These are phyloP conservation scores for Phyllotreta striolata DNA, from an alignment of 2,888 invertebrate species.

Conservation along the genomic window DNA sequence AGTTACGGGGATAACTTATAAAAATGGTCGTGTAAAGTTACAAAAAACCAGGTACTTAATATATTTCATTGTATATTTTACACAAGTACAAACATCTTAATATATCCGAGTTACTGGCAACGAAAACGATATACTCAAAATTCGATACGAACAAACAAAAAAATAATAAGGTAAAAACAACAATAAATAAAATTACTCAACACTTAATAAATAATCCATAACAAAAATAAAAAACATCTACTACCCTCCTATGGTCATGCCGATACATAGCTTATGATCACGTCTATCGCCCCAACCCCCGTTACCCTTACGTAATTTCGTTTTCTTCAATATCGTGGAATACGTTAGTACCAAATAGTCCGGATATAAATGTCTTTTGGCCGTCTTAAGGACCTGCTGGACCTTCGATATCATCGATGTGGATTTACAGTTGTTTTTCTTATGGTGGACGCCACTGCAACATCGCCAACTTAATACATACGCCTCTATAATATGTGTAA, in stretches of 20 bases:
- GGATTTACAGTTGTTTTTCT: conserved; percentile 89
- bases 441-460: conserved; percentile 93
- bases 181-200: conserved; percentile 22
- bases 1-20: too few relatives aligned
- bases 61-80: conserved; percentile 25
- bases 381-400: conserved; percentile 78
- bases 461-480: neutral
- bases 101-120: conserved; percentile 24
- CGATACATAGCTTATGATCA: conserved; percentile 83
- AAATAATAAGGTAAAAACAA: conserved; percentile 32
- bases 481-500: neutral
- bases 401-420: conserved; percentile 85
- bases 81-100: conserved; percentile 33
- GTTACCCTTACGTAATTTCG: conserved; percentile 85
- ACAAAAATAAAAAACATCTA: conserved; percentile 33
- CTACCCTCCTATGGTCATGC: conserved; percentile 66
- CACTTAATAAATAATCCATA: conserved; percentile 28
- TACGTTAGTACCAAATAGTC: conserved; percentile 72
- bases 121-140: conserved; percentile 30
- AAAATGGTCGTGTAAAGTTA: too few relatives aligned
- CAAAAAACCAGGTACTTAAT: too few relatives aligned
- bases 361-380: conserved; percentile 76
- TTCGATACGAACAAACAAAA: conserved; percentile 32
- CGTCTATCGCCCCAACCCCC: conserved; percentile 97
- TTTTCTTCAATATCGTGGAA: conserved; percentile 74